phyloP scores from a whole-genome alignment of 2,797 vertebrate species.

The Hypotaenidia okinawae region DNA sequence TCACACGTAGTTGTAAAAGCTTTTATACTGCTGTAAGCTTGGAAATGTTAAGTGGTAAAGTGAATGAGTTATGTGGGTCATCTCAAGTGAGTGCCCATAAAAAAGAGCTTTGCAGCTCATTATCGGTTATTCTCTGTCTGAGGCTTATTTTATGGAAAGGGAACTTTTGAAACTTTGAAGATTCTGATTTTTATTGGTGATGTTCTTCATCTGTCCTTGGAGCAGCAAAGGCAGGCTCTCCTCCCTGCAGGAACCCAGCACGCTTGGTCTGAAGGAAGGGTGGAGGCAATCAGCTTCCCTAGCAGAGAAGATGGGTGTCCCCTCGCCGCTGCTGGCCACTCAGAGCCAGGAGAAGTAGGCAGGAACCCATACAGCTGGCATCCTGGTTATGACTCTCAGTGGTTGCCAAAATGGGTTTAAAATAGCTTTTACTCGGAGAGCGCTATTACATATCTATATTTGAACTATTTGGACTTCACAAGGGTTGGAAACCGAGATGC shows the following conservation, averaged over 20 bases:
- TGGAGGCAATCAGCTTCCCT: neutral
- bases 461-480: slow-evolving; percentile 12
- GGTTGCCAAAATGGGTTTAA: slow-evolving; percentile 33
- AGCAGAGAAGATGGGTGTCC: neutral
- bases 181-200: neutral
- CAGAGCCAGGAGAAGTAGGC: neutral
- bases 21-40: neutral
- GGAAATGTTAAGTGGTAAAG: neutral
- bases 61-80: neutral
- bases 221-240: neutral
- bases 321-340: neutral
- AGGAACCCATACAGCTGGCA: slow-evolving; percentile 20
- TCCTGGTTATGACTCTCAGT: neutral
- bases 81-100: neutral
- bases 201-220: neutral
- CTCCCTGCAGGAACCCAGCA: neutral
- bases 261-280: neutral
- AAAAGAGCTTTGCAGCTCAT: neutral
- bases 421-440: slow-evolving; percentile 25
- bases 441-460: neutral
- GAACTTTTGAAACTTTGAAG: neutral
- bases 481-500: neutral
- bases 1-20: neutral
- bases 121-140: neutral
- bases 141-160: neutral